Evolutionary conservation across 2,797 vertebrate genomes (phyloP).

Genomic region (Centroberyx gerrardi): DNA sequence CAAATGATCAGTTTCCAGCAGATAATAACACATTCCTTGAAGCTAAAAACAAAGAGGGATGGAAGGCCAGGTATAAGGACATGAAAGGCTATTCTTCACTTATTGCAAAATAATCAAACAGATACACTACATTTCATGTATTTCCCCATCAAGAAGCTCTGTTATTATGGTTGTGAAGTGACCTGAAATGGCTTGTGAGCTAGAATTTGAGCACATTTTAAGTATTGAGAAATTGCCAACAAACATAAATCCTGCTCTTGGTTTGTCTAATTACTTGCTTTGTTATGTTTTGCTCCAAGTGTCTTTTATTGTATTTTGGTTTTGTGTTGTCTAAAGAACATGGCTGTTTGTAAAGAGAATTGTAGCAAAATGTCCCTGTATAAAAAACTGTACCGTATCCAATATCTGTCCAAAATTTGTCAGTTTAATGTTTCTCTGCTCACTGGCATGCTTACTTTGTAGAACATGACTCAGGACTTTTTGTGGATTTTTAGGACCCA

Average conservation of each 20-base stretch:
- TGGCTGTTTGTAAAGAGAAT: too few relatives aligned
- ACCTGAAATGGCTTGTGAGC: neutral
- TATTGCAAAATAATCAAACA: neutral
- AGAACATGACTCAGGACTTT: neutral
- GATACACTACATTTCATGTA: neutral
- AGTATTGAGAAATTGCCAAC: neutral
- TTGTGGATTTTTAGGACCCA: neutral
- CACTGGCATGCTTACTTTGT: slow-evolving; percentile 16
- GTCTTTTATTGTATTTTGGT: neutral
- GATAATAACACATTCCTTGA: slow-evolving; percentile 15
- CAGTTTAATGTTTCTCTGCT: slow-evolving; percentile 27
- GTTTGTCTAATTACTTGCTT: neutral
- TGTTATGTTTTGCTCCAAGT: neutral
- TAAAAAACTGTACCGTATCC: too few relatives aligned
- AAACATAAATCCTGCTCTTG: neutral
- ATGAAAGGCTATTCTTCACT: slow-evolving; percentile 4
- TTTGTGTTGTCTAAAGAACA: too few relatives aligned
- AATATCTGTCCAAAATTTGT: slow-evolving; percentile 6
- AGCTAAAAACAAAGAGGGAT: slow-evolving; percentile 14
- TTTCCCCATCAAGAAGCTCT: neutral
- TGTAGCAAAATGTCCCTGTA: too few relatives aligned
- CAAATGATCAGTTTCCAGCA: slow-evolving; percentile 32
- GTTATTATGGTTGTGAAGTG: neutral
- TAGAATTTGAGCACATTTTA: neutral
- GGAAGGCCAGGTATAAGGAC: slow-evolving; percentile 3